phyloP scores from a whole-genome alignment of 1,140 invertebrate species.

The Lerema accius region DNA sequence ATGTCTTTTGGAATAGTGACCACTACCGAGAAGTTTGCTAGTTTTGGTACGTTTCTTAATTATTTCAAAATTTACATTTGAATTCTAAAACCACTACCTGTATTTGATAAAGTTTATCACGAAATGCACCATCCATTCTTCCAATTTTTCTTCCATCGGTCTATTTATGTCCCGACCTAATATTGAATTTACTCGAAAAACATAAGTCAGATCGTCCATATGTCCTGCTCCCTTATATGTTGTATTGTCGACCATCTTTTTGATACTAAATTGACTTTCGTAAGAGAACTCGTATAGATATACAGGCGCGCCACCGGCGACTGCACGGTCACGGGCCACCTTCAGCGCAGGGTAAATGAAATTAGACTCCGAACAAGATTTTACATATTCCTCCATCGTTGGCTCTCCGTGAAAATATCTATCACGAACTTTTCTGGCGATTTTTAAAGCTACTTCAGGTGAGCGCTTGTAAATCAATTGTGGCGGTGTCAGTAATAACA shows the following conservation, averaged over 20 bases:
- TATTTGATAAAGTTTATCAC: constrained; percentile 55
- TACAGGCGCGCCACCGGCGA: constrained; percentile 44
- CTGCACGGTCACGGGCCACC: constrained; percentile 45
- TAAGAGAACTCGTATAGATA: constrained; percentile 64
- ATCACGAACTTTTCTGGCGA: constrained; percentile 43
- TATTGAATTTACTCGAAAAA: constrained; percentile 57
- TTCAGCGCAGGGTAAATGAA: constrained; percentile 64
- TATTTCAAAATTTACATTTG: no score
- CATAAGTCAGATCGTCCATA: constrained; percentile 64
- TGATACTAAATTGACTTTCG: constrained; percentile 45
- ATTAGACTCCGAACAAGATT: constrained; percentile 53
- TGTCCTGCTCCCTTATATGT: constrained; percentile 59
- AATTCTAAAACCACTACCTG: constrained; percentile 46
- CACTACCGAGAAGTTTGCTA: no score
- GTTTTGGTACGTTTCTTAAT: no score
- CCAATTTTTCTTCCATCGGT: constrained; percentile 46
- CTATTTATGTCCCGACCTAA: constrained; percentile 41
- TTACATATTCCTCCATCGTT: constrained; percentile 52
- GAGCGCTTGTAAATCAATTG: constrained; percentile 47
- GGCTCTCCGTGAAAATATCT: constrained; percentile 52
- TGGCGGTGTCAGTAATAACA: constrained; percentile 42
- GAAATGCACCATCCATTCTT: constrained; percentile 53
- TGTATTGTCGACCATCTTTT: constrained; percentile 44
- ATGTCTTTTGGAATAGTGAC: no score
- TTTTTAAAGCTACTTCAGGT: constrained; percentile 29